phyloP scores from a whole-genome alignment of 64 coral and sea anemone genomes.

The Cladopsammia gracilis region DNA sequence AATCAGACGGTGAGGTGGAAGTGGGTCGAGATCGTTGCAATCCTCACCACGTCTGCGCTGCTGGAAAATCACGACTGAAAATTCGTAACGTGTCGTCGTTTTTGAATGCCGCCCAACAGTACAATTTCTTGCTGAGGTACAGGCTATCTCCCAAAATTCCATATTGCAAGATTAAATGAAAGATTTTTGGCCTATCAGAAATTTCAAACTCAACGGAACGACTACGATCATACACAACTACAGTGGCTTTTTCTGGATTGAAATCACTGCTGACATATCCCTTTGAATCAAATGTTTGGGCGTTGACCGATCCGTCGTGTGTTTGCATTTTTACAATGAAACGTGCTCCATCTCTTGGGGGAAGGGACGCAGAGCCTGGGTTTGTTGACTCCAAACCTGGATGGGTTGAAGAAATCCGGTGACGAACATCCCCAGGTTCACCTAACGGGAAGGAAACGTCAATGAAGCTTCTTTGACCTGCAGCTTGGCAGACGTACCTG shows the following conservation, averaged over 20 bases:
- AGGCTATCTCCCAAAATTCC: neutral
- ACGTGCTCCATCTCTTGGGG: neutral
- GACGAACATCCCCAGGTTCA: too few species aligned
- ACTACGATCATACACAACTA: neutral
- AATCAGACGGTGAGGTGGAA: too few species aligned
- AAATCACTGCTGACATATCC: neutral
- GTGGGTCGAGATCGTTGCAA: too few species aligned
- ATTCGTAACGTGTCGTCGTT: neutral
- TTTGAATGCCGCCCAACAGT: slow-evolving; percentile 9
- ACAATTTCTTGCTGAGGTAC: neutral
- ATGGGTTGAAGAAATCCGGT: neutral
- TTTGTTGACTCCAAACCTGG: slow-evolving; percentile 18
- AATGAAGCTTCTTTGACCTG: neutral
- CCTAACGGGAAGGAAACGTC: neutral
- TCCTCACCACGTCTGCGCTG: neutral
- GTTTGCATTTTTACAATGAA: slow-evolving; percentile 57
- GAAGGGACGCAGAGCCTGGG: neutral
- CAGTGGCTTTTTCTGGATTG: neutral
- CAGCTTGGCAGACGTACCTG: slow-evolving; percentile 36
- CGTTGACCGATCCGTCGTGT: neutral
- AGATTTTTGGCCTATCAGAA: neutral
- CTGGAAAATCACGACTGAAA: slow-evolving; percentile 8
- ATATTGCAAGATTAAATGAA: neutral
- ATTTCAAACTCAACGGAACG: neutral
- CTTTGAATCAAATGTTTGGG: neutral